Evolutionary conservation across 2,797 vertebrate genomes (phyloP).

Genomic region (Gallinago solitaria): DNA sequence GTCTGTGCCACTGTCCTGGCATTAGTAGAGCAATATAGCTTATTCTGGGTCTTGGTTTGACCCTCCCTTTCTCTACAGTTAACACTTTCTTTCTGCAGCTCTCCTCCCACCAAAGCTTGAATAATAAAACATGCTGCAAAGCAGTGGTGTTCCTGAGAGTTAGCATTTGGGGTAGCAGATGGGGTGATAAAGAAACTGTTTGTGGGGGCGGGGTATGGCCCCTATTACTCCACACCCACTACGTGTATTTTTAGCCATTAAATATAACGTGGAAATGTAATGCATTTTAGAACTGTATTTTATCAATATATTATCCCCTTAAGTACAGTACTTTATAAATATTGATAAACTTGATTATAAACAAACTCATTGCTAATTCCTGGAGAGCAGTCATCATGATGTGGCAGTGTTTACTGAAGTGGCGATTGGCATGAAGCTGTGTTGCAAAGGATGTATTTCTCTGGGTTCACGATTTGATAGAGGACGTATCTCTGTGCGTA

Average conservation of each 20-base stretch:
- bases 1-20: conserved; percentile 62
- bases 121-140: conserved; percentile 82
- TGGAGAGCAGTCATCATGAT: conserved; percentile 53
- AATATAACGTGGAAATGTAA: conserved; percentile 74
- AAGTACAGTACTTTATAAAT: conserved; percentile 71
- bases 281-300: conserved; percentile 62
- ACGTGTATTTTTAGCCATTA: conserved; percentile 77
- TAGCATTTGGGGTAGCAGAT: conserved; percentile 84
- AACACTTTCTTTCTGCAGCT: conserved; percentile 78
- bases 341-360: conserved; percentile 66
- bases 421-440: conserved; percentile 10
- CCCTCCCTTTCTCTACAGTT: conserved; percentile 74
- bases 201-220: conserved; percentile 77
- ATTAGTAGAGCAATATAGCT: conserved; percentile 55
- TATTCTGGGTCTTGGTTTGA: conserved; percentile 61
- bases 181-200: conserved; percentile 81
- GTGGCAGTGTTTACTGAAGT: conserved; percentile 41
- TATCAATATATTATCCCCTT: conserved; percentile 72
- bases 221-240: conserved; percentile 72
- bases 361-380: conserved; percentile 68
- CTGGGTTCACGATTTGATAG: background rate
- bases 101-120: conserved; percentile 77
- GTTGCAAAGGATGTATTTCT: background rate
- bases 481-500: background rate
- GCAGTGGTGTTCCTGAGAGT: conserved; percentile 80